phyloP scores from a whole-genome alignment of 2,113 vertebrate species.

The Anas platyrhynchos region DNA sequence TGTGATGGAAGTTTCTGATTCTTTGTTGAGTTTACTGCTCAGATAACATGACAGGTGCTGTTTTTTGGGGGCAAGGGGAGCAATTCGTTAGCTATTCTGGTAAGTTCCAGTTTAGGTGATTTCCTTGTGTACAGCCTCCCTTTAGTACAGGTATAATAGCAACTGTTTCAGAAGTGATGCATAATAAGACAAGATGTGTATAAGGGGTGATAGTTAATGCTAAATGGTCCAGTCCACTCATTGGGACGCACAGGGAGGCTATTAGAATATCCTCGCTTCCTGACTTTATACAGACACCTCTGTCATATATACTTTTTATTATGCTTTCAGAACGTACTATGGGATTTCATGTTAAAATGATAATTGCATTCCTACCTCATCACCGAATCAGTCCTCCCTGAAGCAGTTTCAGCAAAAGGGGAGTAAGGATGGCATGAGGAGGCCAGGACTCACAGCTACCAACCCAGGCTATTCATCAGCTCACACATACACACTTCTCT shows the following conservation, averaged over 20 bases:
- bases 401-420: background rate
- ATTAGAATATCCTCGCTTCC: background rate
- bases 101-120: background rate
- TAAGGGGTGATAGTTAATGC: background rate
- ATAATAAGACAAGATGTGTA: background rate
- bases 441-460: background rate
- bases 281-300: background rate
- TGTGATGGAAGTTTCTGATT: background rate
- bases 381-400: background rate
- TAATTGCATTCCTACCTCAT: background rate
- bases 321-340: background rate
- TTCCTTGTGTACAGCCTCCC: background rate
- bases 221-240: background rate
- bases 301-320: background rate
- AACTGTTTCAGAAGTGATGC: background rate
- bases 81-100: background rate
- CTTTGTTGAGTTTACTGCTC: background rate
- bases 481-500: background rate
- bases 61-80: background rate
- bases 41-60: background rate
- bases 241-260: background rate
- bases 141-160: background rate
- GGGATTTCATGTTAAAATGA: background rate
- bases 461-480: background rate
- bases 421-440: background rate